phyloP scores from a whole-genome alignment of 2,888 invertebrate species.

The Hesperia comma region DNA sequence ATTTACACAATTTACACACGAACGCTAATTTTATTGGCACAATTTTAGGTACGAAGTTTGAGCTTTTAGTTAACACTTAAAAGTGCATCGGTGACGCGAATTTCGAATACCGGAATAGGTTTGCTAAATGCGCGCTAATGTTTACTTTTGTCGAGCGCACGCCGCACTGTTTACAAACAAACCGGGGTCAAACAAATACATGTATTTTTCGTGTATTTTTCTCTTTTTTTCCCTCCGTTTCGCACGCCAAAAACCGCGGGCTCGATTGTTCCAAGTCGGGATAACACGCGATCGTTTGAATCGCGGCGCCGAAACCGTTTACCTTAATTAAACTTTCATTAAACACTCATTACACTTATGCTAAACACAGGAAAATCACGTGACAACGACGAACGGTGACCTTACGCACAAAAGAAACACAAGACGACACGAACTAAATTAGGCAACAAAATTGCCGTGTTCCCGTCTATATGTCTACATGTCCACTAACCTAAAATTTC shows the following conservation, averaged over 20 bases:
- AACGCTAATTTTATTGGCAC: constrained; percentile 45
- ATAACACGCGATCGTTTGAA: constrained; percentile 35
- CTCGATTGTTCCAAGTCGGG: constrained; percentile 31
- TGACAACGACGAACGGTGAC: constrained; percentile 79
- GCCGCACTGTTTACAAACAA: constrained; percentile 80
- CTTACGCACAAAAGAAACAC: constrained; percentile 82
- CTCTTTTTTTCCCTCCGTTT: constrained; percentile 36
- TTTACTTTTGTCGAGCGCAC: constrained; percentile 59
- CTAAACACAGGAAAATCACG: constrained; percentile 58
- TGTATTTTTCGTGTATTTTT: constrained; percentile 27
- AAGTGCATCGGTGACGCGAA: constrained; percentile 39
- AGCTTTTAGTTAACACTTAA: constrained; percentile 42
- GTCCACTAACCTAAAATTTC: constrained; percentile 84
- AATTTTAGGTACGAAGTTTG: constrained; percentile 47
- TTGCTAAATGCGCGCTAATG: constrained; percentile 41
- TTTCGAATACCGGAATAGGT: constrained; percentile 38
- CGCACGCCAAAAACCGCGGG: constrained; percentile 46
- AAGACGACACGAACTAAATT: constrained; percentile 83
- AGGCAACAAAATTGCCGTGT: constrained; percentile 84
- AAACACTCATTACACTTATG: constrained; percentile 44
- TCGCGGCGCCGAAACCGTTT: constrained; percentile 33
- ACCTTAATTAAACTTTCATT: constrained; percentile 39
- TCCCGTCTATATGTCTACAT: constrained; percentile 84
- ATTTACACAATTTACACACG: constrained; percentile 22
- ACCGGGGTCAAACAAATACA: constrained; percentile 55